Conservation (phyloP, 2,113 vertebrate genomes). For the Strix uralensis region DNA sequence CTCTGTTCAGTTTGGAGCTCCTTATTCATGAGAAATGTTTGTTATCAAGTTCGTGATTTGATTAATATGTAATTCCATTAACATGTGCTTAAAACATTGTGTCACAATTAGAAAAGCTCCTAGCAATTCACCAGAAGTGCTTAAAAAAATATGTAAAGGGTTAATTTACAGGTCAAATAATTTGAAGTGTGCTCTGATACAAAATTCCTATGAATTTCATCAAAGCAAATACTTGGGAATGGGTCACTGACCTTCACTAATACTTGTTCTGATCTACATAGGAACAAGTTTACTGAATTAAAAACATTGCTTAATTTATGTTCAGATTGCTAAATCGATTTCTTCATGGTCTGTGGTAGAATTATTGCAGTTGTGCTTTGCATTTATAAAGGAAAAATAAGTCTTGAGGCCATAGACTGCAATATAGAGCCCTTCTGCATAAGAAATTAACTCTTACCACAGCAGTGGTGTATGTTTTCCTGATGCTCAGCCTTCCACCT, state of each 20-base stretch:
- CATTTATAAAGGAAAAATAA: conserved; percentile 27
- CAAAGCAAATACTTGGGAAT: neutral
- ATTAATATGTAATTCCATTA: neutral
- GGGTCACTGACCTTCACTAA: conserved; percentile 25
- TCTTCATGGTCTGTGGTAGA: conserved; percentile 33
- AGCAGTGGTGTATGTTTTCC: neutral
- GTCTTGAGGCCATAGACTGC: neutral
- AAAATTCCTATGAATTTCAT: conserved; percentile 28
- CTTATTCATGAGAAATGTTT: neutral
- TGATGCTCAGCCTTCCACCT: neutral
- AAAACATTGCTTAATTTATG: conserved; percentile 55
- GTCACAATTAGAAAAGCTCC: neutral
- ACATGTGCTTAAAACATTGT: neutral
- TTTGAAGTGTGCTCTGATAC: conserved; percentile 10
- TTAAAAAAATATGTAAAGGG: neutral
- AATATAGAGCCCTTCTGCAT: neutral
- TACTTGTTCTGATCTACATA: conserved; percentile 37
- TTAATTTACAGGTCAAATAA: conserved; percentile 50
- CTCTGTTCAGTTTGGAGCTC: neutral
- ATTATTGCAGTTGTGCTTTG: conserved; percentile 36
- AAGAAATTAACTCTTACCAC: neutral
- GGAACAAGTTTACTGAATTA: conserved; percentile 44
- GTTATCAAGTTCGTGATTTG: neutral
- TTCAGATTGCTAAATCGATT: conserved; percentile 57
- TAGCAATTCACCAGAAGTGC: neutral